Percentiles rank a stretch among this genome's conserved stretches.
Evolutionary conservation across 2,113 vertebrate genomes (phyloP).

Genomic region (Hippoglossus stenolepis): DNA sequence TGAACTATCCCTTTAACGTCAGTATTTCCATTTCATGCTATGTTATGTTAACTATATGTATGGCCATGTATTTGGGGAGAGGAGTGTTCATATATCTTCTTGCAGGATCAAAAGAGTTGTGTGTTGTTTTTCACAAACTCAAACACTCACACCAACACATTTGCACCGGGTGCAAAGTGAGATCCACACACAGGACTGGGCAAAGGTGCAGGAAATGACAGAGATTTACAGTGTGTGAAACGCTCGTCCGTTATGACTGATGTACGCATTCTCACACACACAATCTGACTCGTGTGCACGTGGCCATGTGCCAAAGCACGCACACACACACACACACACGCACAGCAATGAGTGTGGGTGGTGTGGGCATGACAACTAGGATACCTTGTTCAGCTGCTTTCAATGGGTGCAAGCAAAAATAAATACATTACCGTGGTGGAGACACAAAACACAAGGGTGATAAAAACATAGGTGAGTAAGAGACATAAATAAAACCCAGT

Average conservation of each 20-base stretch:
- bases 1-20: no score
- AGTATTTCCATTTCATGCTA: no score
- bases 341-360: constrained; percentile 37
- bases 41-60: no score
- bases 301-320: not conserved
- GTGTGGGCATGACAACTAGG: constrained; percentile 53
- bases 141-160: not conserved
- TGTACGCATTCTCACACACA: constrained; percentile 16
- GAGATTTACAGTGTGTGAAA: constrained; percentile 55
- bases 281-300: constrained; percentile 22
- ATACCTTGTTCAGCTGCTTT: constrained; percentile 58
- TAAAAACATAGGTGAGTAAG: constrained; percentile 21
- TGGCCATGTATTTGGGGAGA: not conserved
- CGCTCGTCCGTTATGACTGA: constrained; percentile 45
- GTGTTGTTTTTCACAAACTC: constrained; percentile 3
- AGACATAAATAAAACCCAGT: constrained; percentile 10
- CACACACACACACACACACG: not conserved
- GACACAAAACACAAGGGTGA: constrained; percentile 31
- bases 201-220: constrained; percentile 22
- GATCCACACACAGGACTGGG: constrained; percentile 29
- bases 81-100: not conserved
- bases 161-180: constrained; percentile 8
- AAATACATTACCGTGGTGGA: constrained; percentile 5
- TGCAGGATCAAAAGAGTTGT: not conserved
- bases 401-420: constrained; percentile 29